A percentile compares a stretch with the other conserved stretches of the same genome.
Evolutionary conservation across 2,888 invertebrate species (phyloP).

Genomic region (Hirudinaria manillensis): DNA sequence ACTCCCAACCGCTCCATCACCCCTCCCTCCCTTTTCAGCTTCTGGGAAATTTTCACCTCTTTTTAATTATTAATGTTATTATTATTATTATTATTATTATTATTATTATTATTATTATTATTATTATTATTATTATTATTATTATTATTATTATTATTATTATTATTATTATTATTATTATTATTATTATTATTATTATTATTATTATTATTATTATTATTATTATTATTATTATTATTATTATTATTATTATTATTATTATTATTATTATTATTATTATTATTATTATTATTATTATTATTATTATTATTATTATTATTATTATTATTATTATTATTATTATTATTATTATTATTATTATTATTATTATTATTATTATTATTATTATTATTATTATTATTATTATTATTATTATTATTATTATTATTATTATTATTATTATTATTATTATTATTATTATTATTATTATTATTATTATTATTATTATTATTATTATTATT

Average conservation of each 20-base stretch:
- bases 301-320: neutral
- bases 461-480: neutral
- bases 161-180: neutral
- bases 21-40: too few species aligned
- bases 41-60: too few species aligned
- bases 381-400: neutral
- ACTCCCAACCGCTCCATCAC: too few species aligned
- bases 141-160: too few species aligned
- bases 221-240: neutral
- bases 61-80: too few species aligned
- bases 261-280: neutral
- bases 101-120: too few species aligned
- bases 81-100: too few species aligned
- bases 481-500: too few species aligned
- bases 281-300: neutral
- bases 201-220: neutral
- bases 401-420: neutral
- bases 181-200: neutral
- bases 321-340: neutral
- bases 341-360: neutral
- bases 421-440: neutral
- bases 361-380: neutral
- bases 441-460: neutral
- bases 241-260: neutral
- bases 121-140: too few species aligned